phyloP scores from a whole-genome alignment of 1,140 invertebrate genomes.

The Lepidurus couesii region DNA sequence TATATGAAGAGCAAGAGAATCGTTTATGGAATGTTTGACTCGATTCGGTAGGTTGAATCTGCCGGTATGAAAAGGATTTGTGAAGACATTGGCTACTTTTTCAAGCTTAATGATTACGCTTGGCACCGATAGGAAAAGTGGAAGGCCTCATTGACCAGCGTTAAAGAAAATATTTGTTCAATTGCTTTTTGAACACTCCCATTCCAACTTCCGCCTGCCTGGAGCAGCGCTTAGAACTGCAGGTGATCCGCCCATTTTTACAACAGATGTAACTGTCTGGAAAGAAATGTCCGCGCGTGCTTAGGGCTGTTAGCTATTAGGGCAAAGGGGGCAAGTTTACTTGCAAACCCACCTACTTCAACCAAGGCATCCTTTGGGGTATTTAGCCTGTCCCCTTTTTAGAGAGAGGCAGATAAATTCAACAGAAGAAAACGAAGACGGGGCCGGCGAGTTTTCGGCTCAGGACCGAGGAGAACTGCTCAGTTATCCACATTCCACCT shows the following conservation, averaged over 20 bases:
- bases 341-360: neutral
- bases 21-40: too few species aligned
- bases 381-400: neutral
- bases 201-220: conserved; percentile 2
- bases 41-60: neutral
- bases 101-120: neutral
- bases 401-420: neutral
- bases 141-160: neutral
- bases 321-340: neutral
- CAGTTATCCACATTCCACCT: neutral
- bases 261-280: neutral
- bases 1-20: too few species aligned
- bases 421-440: neutral
- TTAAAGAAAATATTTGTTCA: neutral
- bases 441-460: neutral
- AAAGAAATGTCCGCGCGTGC: neutral
- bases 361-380: neutral
- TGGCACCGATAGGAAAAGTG: neutral
- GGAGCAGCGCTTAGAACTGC: neutral
- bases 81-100: neutral
- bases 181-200: neutral
- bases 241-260: neutral
- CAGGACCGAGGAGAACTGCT: neutral
- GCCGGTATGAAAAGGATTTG: neutral
- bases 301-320: neutral